Conservation (phyloP, 1,140 invertebrate genomes). For the Drosophila prosaltans region DNA sequence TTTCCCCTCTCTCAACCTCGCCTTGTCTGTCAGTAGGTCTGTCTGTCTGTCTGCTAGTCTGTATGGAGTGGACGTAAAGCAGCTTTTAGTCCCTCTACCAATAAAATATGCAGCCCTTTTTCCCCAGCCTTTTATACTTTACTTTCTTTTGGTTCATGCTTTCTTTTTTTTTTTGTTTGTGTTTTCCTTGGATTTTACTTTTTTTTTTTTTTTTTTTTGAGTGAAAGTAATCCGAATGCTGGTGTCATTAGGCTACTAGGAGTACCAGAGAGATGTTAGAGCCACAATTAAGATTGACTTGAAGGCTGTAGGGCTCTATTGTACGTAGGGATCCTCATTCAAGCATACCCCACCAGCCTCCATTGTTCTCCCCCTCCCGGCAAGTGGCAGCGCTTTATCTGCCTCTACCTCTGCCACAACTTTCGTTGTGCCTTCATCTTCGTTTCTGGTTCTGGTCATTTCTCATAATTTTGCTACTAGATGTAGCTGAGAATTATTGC, state of each 20-base stretch:
- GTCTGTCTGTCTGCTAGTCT: neutral
- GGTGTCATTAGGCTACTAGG: conserved; percentile 66
- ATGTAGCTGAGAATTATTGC: conserved; percentile 73
- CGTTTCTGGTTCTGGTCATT: conserved; percentile 52
- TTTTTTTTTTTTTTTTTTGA: conserved; percentile 35
- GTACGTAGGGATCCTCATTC: neutral
- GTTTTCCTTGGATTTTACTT: neutral
- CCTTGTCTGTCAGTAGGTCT: neutral
- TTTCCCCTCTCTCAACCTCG: neutral
- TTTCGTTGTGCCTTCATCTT: neutral
- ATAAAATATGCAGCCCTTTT: conserved; percentile 73
- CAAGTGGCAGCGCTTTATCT: conserved; percentile 55
- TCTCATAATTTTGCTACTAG: conserved; percentile 74
- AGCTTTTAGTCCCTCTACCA: conserved; percentile 31
- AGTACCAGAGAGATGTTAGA: conserved; percentile 22
- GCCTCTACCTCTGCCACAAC: neutral
- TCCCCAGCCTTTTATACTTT: conserved; percentile 7
- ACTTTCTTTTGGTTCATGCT: neutral
- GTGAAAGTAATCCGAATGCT: conserved; percentile 77
- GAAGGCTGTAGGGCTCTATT: conserved; percentile 42
- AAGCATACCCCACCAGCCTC: neutral
- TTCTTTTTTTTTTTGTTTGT: neutral
- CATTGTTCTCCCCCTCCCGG: conserved; percentile 3
- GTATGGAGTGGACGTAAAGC: conserved; percentile 35
- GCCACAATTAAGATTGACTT: conserved; percentile 78